Evolutionary conservation across 2,113 vertebrate species (phyloP).

Genomic region (Campylomormyrus tamandua): DNA sequence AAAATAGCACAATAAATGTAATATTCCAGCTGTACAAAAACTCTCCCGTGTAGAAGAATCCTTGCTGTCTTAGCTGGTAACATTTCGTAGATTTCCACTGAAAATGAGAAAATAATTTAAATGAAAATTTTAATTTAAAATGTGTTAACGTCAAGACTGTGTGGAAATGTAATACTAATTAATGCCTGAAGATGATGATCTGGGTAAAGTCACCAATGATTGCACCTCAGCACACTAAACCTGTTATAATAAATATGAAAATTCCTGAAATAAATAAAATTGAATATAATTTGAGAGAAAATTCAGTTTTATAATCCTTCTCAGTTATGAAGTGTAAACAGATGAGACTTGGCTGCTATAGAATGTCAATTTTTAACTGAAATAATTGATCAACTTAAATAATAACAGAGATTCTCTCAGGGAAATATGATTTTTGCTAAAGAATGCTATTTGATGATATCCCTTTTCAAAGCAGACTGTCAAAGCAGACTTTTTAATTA

Average conservation of each 20-base stretch:
- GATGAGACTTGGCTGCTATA: neutral
- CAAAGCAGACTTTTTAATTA: constrained; percentile 2
- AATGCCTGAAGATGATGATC: neutral
- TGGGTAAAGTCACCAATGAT: neutral
- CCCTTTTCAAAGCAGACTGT: neutral
- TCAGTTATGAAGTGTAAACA: neutral
- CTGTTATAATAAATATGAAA: neutral
- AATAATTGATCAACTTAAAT: neutral
- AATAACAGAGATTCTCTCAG: neutral
- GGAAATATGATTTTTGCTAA: neutral
- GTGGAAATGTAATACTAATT: neutral
- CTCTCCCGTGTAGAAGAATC: neutral
- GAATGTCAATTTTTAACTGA: neutral
- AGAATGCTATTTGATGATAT: neutral
- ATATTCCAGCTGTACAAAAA: neutral
- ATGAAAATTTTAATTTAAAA: neutral
- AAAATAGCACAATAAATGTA: neutral
- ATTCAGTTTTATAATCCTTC: neutral
- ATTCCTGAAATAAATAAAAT: neutral
- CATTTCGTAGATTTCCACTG: neutral
- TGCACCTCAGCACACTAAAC: neutral
- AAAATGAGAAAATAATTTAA: neutral
- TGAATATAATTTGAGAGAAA: neutral
- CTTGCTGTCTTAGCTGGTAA: neutral
- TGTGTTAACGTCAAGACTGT: neutral